Percentiles rank a stretch among this genome's conserved stretches.
Conservation (phyloP, 2,113 vertebrate species). For the Acanthisitta chloris region DNA sequence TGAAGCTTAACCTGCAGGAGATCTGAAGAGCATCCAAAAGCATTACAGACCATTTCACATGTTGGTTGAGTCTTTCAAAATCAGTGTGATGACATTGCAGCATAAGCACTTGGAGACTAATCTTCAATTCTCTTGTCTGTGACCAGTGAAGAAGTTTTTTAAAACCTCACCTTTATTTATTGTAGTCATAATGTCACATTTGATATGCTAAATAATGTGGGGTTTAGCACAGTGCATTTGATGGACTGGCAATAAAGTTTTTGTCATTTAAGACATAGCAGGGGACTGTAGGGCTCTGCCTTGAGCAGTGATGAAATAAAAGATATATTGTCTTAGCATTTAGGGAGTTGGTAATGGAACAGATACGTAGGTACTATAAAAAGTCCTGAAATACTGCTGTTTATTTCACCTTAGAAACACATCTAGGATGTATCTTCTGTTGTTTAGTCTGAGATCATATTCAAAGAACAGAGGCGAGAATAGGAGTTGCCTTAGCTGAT, state of each 20-base stretch:
- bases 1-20: slow-evolving; percentile 28
- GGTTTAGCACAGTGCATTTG: not conserved
- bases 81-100: not conserved
- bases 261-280: not conserved
- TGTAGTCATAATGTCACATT: not conserved
- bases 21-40: slow-evolving; percentile 14
- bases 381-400: not conserved
- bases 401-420: not conserved
- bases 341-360: not conserved
- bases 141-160: not conserved
- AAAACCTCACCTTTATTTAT: not conserved
- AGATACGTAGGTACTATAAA: not conserved
- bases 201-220: not conserved
- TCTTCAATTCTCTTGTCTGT: not conserved
- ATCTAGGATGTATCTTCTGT: not conserved
- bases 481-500: not conserved
- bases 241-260: not conserved
- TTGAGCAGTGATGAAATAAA: not conserved
- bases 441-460: not conserved
- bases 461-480: not conserved
- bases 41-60: not conserved
- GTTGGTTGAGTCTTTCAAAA: not conserved
- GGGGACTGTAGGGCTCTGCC: not conserved
- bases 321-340: not conserved
- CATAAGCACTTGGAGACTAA: not conserved